phyloP scores from a whole-genome alignment of 2,888 invertebrate species.

The Cryptophagus acutangulus region DNA sequence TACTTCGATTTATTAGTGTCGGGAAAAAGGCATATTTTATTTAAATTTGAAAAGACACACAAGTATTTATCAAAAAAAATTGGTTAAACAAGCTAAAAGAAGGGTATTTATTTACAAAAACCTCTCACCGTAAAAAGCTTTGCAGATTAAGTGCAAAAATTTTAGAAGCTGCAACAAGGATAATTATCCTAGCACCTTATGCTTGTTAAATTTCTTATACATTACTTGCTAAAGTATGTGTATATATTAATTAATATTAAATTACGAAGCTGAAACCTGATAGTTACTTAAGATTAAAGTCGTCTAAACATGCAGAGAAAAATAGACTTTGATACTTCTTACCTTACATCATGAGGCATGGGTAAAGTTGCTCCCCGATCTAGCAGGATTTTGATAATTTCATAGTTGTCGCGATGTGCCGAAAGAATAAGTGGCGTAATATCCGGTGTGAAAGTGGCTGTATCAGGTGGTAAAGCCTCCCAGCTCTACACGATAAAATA shows the following conservation, averaged over 20 bases:
- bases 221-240: too few relatives aligned
- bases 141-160: too few relatives aligned
- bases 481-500: slow-evolving; percentile 81
- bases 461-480: slow-evolving; percentile 87
- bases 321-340: slow-evolving; percentile 22
- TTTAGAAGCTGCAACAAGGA: too few relatives aligned
- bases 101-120: too few relatives aligned
- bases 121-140: too few relatives aligned
- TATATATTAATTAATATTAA: neutral
- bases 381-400: slow-evolving; percentile 95
- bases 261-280: neutral
- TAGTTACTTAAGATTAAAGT: neutral
- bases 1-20: too few relatives aligned
- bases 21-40: too few relatives aligned
- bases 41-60: too few relatives aligned
- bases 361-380: slow-evolving; percentile 92
- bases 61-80: too few relatives aligned
- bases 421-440: slow-evolving; percentile 95
- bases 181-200: too few relatives aligned
- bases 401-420: slow-evolving; percentile 97
- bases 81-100: too few relatives aligned
- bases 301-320: neutral
- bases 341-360: slow-evolving; percentile 91
- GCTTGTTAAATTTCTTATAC: too few relatives aligned
- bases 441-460: slow-evolving; percentile 94